phyloP scores from a whole-genome alignment of 2,113 vertebrate genomes.

The Thermophis baileyi region DNA sequence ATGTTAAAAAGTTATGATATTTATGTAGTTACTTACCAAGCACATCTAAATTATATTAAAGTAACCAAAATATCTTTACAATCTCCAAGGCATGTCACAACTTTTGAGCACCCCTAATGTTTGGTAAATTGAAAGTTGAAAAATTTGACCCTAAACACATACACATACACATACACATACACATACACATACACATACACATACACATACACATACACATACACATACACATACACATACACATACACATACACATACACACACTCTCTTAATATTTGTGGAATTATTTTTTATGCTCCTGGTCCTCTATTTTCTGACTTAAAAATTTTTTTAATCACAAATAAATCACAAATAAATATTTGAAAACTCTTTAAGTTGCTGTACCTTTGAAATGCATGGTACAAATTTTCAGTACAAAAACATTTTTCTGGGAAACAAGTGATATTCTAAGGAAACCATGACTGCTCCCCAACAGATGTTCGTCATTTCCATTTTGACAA shows the following conservation, averaged over 20 bases:
- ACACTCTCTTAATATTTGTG: not conserved
- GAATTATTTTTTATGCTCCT: not conserved
- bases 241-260: not conserved
- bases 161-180: too few relatives aligned
- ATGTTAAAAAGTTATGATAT: too few relatives aligned
- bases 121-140: too few relatives aligned
- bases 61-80: too few relatives aligned
- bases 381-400: not conserved
- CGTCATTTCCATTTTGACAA: not conserved
- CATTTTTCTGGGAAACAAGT: not conserved
- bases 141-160: too few relatives aligned
- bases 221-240: too few relatives aligned
- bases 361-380: not conserved
- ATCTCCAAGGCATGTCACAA: too few relatives aligned
- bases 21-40: too few relatives aligned
- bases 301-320: not conserved
- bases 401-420: not conserved
- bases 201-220: not conserved
- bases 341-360: not conserved
- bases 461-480: not conserved
- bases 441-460: not conserved
- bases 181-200: too few relatives aligned
- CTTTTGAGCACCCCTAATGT: too few relatives aligned
- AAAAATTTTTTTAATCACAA: not conserved
- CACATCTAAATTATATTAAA: too few relatives aligned